A percentile compares a stretch with the other conserved stretches of the same genome.
phyloP scores from a whole-genome alignment of 2,888 invertebrate genomes.

The Xestia sexstrigata region DNA sequence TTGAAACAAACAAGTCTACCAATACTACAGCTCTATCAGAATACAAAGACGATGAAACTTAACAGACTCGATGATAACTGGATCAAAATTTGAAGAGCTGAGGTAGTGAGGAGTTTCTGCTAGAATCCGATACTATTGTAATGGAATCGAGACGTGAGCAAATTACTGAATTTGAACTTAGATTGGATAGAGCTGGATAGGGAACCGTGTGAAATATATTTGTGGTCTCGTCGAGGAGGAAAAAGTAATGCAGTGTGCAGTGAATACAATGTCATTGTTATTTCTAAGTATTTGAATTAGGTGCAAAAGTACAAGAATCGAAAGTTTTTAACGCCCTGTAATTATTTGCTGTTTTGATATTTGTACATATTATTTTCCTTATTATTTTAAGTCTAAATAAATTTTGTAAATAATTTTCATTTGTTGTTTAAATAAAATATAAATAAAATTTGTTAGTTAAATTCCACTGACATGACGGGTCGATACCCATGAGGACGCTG shows the following conservation, averaged over 20 bases:
- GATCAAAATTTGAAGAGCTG: conserved; percentile 72
- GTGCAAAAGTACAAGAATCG: background rate
- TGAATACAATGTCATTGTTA: background rate
- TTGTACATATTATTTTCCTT: too few species aligned
- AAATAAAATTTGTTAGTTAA: too few species aligned
- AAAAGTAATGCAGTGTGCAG: background rate
- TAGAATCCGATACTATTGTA: conserved; percentile 73
- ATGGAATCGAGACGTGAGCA: conserved; percentile 75
- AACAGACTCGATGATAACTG: conserved; percentile 67
- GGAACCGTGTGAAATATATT: background rate
- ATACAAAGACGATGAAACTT: conserved; percentile 45
- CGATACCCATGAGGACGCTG: too few species aligned
- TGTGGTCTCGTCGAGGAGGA: background rate
- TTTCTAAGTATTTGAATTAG: background rate
- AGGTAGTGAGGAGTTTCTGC: conserved; percentile 66
- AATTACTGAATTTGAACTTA: conserved; percentile 58
- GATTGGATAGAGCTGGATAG: conserved; percentile 47
- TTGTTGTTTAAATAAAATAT: too few species aligned
- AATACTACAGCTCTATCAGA: conserved; percentile 10
- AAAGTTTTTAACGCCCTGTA: background rate
- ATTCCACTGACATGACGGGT: too few species aligned
- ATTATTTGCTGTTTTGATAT: background rate
- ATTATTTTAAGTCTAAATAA: too few species aligned
- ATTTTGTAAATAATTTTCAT: too few species aligned
- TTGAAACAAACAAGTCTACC: background rate